Evolutionary conservation across 1,140 invertebrate species (phyloP).

Genomic region (Berghia stephanieae): DNA sequence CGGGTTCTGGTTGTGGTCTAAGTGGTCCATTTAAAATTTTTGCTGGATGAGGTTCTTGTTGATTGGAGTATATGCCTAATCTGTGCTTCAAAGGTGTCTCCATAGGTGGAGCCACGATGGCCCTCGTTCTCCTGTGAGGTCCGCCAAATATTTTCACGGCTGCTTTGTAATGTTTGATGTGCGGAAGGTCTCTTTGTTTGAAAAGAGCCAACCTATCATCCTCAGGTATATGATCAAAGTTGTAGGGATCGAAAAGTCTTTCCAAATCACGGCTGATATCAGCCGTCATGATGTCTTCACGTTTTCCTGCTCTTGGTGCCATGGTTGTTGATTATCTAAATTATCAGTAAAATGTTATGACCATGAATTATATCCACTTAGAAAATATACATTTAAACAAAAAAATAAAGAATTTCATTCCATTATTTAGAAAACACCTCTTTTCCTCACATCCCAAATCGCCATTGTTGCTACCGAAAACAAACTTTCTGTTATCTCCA

Average conservation of each 20-base stretch:
- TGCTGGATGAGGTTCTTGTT: constrained; percentile 33
- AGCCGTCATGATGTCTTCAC: constrained; percentile 35
- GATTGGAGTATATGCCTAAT: constrained; percentile 47
- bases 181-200: constrained; percentile 52
- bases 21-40: constrained; percentile 41
- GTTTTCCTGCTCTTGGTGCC: constrained; percentile 10
- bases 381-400: not conserved
- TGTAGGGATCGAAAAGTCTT: constrained; percentile 60
- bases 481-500: not conserved
- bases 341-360: not conserved
- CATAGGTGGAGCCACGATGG: constrained; percentile 57
- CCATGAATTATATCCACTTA: not conserved
- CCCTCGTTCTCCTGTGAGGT: constrained; percentile 53
- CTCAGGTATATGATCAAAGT: constrained; percentile 60
- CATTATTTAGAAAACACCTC: not conserved
- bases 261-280: constrained; percentile 57
- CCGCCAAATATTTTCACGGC: constrained; percentile 63
- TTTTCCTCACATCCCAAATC: not conserved
- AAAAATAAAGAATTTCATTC: not conserved
- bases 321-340: constrained; percentile 1
- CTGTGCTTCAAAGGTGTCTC: constrained; percentile 56
- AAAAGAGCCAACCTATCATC: constrained; percentile 54
- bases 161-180: constrained; percentile 60
- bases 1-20: constrained; percentile 34
- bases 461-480: constrained; percentile 35